These are phyloP conservation scores for Dorcus hopei DNA, from an alignment of 2,888 invertebrate genomes.

Conservation along the genomic window DNA sequence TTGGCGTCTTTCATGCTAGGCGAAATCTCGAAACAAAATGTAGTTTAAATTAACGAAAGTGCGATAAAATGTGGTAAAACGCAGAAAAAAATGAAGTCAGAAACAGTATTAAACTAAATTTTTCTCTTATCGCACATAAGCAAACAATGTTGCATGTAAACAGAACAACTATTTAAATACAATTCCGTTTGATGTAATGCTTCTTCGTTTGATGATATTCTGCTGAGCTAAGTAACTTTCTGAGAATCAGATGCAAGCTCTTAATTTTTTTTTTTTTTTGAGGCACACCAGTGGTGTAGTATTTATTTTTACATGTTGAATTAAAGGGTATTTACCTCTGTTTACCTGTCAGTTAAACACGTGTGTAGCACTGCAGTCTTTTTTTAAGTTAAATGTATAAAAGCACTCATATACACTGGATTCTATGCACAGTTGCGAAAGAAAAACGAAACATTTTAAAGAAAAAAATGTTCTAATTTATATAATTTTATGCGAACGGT, in stretches of 20 bases:
- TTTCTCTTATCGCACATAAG: too few relatives aligned
- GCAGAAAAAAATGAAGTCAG: too few relatives aligned
- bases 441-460: background rate
- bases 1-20: too few relatives aligned
- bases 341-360: constrained; percentile 8
- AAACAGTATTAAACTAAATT: too few relatives aligned
- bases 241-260: too few relatives aligned
- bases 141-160: too few relatives aligned
- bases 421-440: background rate
- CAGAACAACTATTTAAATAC: too few relatives aligned
- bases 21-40: too few relatives aligned
- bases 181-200: background rate
- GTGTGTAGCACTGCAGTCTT: background rate
- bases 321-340: background rate
- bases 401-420: constrained; percentile 2
- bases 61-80: too few relatives aligned
- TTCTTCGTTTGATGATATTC: background rate
- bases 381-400: background rate
- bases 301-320: background rate
- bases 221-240: background rate
- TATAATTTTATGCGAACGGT: background rate
- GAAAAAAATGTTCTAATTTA: background rate
- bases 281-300: background rate
- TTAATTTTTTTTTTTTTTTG: background rate
- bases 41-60: too few relatives aligned